Percentiles rank a stretch among this genome's conserved stretches.
phyloP scores from a whole-genome alignment of 2,113 vertebrate genomes.

The Tiliqua scincoides region DNA sequence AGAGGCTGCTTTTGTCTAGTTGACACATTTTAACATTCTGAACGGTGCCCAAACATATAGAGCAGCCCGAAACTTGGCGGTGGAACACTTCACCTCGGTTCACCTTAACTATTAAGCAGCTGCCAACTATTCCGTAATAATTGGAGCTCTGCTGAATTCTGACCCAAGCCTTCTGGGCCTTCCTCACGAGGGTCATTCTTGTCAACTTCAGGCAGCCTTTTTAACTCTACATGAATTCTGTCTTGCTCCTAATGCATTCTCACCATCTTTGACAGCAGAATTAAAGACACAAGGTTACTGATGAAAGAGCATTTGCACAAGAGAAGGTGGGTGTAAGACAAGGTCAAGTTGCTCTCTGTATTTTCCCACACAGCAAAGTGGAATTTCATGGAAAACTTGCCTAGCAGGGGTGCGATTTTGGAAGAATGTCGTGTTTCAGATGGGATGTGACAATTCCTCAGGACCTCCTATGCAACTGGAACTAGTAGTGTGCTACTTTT shows the following conservation, averaged over 20 bases:
- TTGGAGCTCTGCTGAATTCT: slow-evolving; percentile 24
- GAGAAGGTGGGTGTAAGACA: background rate
- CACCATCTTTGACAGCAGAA: background rate
- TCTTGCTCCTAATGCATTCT: background rate
- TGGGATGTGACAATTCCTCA: background rate
- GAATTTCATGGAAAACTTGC: background rate
- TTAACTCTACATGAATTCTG: slow-evolving; percentile 3
- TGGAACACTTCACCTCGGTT: slow-evolving; percentile 23
- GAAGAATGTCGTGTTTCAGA: background rate
- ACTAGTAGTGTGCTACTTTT: too few relatives aligned
- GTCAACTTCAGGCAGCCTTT: slow-evolving; percentile 4
- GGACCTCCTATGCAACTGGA: background rate
- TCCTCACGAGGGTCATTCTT: background rate
- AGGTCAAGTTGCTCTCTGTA: slow-evolving; percentile 4
- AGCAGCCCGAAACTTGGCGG: slow-evolving; percentile 1
- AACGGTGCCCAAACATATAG: background rate
- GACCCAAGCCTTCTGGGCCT: background rate
- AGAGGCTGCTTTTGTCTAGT: background rate
- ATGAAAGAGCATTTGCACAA: background rate
- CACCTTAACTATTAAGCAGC: slow-evolving; percentile 27
- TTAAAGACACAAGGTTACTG: slow-evolving; percentile 22
- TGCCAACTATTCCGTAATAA: slow-evolving; percentile 7
- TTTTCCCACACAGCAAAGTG: background rate
- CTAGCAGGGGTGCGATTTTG: background rate
- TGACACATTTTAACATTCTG: background rate